phyloP scores from a whole-genome alignment of 2,888 invertebrate genomes.

The Saturnia pavonia region DNA sequence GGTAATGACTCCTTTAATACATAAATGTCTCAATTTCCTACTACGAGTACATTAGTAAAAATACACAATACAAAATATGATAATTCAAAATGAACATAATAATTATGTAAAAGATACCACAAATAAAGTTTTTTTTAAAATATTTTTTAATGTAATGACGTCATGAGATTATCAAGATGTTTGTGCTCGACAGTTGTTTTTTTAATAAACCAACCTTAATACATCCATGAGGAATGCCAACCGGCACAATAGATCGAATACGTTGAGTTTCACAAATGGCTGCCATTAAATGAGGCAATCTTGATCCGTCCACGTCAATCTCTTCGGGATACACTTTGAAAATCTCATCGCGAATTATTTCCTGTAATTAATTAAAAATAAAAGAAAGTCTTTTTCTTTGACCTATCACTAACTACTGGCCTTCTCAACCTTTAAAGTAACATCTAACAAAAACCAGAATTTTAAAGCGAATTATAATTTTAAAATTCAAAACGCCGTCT shows the following conservation, averaged over 20 bases:
- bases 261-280: slow-evolving; percentile 90
- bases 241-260: slow-evolving; percentile 89
- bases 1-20: not conserved
- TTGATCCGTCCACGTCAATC: slow-evolving; percentile 79
- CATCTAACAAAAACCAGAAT: not conserved
- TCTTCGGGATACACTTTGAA: slow-evolving; percentile 70
- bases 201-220: slow-evolving; percentile 48
- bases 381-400: not conserved
- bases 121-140: not conserved
- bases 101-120: too few relatives aligned
- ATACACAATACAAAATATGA: not conserved
- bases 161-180: not conserved
- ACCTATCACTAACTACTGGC: not conserved
- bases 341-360: slow-evolving; percentile 82
- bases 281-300: slow-evolving; percentile 85
- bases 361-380: slow-evolving; percentile 57
- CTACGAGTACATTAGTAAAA: not conserved
- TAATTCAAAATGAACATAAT: not conserved
- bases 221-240: slow-evolving; percentile 93
- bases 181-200: not conserved
- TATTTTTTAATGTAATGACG: not conserved
- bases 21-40: not conserved
- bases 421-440: not conserved
- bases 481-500: not conserved
- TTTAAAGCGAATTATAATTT: not conserved